Evolutionary conservation across 2,888 invertebrate species (phyloP).

Genomic region (Cerastis leucographa): DNA sequence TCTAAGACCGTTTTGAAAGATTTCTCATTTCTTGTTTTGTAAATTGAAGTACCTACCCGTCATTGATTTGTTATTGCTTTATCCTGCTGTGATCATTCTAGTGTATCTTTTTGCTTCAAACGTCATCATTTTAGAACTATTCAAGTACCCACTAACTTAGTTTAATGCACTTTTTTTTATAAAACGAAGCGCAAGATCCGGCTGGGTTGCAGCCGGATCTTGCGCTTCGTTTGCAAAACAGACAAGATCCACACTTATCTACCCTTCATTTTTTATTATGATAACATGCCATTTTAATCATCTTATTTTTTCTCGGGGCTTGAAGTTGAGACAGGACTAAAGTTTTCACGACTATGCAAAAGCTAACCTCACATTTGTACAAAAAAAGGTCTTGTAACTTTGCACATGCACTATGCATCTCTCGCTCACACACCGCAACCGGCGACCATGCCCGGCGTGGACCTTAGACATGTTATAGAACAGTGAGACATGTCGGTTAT

Average conservation of each 20-base stretch:
- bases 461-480: conserved; percentile 57
- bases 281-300: background rate
- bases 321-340: background rate
- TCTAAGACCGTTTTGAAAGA: conserved; percentile 3
- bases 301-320: background rate
- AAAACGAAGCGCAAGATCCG: too few species aligned
- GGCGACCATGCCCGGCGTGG: conserved; percentile 5
- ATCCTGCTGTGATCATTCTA: conserved; percentile 23
- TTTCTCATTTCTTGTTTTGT: conserved; percentile 23
- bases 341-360: background rate
- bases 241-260: background rate
- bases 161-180: conserved; percentile 6
- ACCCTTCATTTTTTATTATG: background rate
- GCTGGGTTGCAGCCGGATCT: conserved; percentile 18
- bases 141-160: background rate
- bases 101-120: background rate
- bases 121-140: background rate
- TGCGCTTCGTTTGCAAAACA: background rate
- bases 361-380: background rate
- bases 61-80: conserved; percentile 11
- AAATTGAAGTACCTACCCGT: background rate
- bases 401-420: conserved; percentile 11
- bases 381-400: conserved; percentile 13
- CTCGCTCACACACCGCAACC: conserved; percentile 19
- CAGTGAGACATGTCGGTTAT: conserved; percentile 68